Percentiles rank a stretch among this genome's conserved stretches.
Conservation (phyloP, 2,888 invertebrate genomes). For the Ischnura elegans region DNA sequence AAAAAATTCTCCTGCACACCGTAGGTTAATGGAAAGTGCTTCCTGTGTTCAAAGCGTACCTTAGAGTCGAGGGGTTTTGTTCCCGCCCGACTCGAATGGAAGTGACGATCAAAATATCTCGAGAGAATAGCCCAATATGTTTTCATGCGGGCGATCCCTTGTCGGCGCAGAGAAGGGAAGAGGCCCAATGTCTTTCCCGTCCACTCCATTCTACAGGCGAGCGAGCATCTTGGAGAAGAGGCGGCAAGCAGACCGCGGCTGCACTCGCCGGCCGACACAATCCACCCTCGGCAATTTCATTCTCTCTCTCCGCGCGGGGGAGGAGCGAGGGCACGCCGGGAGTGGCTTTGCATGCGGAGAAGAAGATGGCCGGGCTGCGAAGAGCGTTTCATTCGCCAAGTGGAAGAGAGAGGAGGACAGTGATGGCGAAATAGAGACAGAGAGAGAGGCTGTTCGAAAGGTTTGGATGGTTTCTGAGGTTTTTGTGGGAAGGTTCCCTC, state of each 20-base stretch:
- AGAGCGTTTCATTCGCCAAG: constrained; percentile 45
- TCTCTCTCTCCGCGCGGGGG: neutral
- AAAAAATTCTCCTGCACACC: too few species aligned
- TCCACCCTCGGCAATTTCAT: constrained; percentile 48
- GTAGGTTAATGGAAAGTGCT: too few species aligned
- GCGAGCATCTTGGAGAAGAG: neutral
- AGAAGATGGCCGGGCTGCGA: neutral
- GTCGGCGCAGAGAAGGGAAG: neutral
- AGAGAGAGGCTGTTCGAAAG: neutral
- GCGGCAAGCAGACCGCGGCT: neutral
- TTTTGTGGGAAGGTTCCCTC: constrained; percentile 62
- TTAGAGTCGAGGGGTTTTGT: neutral
- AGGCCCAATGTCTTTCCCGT: neutral
- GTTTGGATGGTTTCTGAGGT: constrained; percentile 49
- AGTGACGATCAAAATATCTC: neutral
- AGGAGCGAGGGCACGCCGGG: neutral
- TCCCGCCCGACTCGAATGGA: neutral
- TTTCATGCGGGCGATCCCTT: neutral
- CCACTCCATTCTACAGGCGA: neutral
- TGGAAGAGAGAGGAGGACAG: neutral
- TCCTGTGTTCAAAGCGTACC: too few species aligned
- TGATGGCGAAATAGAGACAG: neutral
- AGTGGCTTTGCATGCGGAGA: neutral
- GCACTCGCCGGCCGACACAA: constrained; percentile 5
- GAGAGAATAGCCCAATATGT: neutral